These are phyloP conservation scores for Gymnopithys bicolor DNA, from an alignment of 2,797 vertebrate species.

Conservation along the genomic window DNA sequence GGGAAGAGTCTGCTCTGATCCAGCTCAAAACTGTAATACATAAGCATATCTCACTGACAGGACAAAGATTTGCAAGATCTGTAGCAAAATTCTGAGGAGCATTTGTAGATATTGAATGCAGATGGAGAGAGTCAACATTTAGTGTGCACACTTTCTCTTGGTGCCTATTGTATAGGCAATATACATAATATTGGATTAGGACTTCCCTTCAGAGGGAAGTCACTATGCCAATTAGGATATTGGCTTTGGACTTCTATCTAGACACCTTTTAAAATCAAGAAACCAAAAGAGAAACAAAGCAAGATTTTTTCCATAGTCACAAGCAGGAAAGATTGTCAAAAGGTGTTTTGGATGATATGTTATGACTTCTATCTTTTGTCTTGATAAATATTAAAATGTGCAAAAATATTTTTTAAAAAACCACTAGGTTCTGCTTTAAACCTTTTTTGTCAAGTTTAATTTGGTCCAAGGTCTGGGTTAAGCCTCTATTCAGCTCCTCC, in stretches of 20 bases:
- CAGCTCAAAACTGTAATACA: not conserved
- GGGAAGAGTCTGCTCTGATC: not conserved
- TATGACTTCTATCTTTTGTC: not conserved
- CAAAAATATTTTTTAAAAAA: not conserved
- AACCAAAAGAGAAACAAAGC: not conserved
- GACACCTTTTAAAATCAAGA: not conserved
- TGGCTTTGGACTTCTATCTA: not conserved
- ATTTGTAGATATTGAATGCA: not conserved
- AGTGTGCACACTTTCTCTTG: not conserved
- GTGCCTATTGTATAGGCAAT: not conserved
- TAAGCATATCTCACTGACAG: not conserved
- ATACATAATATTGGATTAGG: no score
- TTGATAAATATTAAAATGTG: not conserved
- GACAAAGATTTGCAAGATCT: not conserved
- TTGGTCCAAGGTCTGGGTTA: not conserved
- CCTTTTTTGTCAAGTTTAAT: not conserved
- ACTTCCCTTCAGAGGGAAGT: not conserved
- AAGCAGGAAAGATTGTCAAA: not conserved
- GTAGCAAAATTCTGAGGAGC: not conserved
- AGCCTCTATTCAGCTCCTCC: not conserved
- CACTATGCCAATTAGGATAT: not conserved
- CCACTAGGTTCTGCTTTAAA: not conserved
- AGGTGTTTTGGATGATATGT: not conserved
- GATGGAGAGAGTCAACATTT: not conserved
- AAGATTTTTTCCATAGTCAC: not conserved